Percentiles rank a stretch among this genome's conserved stretches.
Conservation (phyloP, 2,888 invertebrate species). For the Apotomis capreana region DNA sequence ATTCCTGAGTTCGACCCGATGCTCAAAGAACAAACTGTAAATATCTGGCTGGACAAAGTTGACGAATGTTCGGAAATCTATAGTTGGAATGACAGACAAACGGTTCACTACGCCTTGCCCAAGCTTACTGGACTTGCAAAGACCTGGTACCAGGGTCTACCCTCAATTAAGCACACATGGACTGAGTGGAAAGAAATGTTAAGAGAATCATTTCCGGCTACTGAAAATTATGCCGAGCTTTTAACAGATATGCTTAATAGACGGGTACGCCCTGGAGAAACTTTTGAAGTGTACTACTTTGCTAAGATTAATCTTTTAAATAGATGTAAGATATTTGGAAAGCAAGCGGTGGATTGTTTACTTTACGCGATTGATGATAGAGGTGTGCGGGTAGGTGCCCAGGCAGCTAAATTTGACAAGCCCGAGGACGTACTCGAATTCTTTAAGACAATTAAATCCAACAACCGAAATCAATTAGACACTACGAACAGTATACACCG, state of each 20-base stretch:
- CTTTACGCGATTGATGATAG: slow-evolving; percentile 1
- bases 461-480: too few relatives aligned
- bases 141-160: slow-evolving; percentile 40
- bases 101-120: slow-evolving; percentile 39
- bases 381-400: slow-evolving; percentile 2
- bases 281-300: slow-evolving; percentile 7
- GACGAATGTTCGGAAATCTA: slow-evolving; percentile 20
- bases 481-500: neutral
- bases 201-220: slow-evolving; percentile 8
- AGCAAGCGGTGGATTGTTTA: slow-evolving; percentile 9
- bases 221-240: slow-evolving; percentile 4
- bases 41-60: neutral
- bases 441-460: too few relatives aligned
- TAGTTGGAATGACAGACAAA: slow-evolving; percentile 29
- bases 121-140: slow-evolving; percentile 31
- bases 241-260: slow-evolving; percentile 9
- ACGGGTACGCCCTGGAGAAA: slow-evolving; percentile 8
- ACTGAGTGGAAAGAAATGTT: slow-evolving; percentile 27
- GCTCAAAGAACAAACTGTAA: neutral
- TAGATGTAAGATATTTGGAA: slow-evolving; percentile 15
- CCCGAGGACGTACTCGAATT: slow-evolving; percentile 3
- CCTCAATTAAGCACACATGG: slow-evolving; percentile 33
- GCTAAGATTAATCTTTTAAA: slow-evolving; percentile 8
- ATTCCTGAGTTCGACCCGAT: slow-evolving; percentile 28
- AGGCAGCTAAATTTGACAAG: slow-evolving; percentile 12